Conservation (phyloP, 2,113 vertebrate genomes). For the Potamarius usumacintae region DNA sequence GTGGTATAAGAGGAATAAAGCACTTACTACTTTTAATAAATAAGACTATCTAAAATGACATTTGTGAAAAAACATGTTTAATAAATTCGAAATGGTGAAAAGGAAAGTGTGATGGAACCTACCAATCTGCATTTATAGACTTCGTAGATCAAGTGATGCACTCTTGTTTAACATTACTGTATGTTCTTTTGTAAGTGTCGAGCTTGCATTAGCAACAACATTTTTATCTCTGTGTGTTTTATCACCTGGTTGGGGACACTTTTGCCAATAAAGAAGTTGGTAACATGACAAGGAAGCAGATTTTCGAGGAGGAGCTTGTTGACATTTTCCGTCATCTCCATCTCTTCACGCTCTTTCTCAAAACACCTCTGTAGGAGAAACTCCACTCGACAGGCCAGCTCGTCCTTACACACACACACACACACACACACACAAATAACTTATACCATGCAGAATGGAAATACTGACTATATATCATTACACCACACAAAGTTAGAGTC, state of each 20-base stretch:
- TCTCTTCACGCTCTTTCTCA: conserved; percentile 78
- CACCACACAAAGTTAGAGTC: background rate
- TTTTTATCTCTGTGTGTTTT: conserved; percentile 1
- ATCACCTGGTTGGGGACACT: conserved; percentile 79
- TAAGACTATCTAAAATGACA: background rate
- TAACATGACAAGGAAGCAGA: conserved; percentile 82
- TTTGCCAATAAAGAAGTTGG: conserved; percentile 82
- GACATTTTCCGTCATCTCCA: conserved; percentile 86
- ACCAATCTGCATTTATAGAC: too few species aligned
- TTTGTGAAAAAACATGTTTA: too few species aligned
- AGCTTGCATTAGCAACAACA: background rate
- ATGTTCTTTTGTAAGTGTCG: background rate
- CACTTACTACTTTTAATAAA: too few species aligned
- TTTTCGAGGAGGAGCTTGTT: conserved; percentile 88
- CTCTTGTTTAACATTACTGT: background rate
- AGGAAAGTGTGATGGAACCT: too few species aligned
- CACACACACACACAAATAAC: background rate
- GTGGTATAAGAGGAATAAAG: background rate
- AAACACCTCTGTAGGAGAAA: conserved; percentile 85
- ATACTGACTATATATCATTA: background rate
- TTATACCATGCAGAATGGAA: background rate
- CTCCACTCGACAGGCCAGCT: conserved; percentile 83
- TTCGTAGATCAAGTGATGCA: background rate
- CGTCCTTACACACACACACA: conserved; percentile 72
- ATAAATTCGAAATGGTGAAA: too few species aligned